Conservation (phyloP, 2,113 vertebrate genomes). For the Montifringilla adamsi region DNA sequence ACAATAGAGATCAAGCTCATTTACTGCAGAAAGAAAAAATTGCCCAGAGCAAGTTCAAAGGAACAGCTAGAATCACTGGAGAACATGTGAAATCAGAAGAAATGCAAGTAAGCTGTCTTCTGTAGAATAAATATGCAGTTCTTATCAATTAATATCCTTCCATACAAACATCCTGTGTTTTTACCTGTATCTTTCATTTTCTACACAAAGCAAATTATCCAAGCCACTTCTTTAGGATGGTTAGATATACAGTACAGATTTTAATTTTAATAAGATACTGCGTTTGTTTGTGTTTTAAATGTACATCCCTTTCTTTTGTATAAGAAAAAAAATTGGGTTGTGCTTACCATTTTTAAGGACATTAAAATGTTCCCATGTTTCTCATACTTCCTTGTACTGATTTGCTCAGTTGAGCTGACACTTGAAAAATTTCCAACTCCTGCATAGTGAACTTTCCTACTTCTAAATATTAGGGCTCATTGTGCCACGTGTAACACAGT, state of each 20-base stretch:
- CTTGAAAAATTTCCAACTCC: background rate
- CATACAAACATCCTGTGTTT: background rate
- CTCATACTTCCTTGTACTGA: background rate
- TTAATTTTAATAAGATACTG: background rate
- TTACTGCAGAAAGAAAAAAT: background rate
- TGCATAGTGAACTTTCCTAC: background rate
- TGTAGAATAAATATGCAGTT: background rate
- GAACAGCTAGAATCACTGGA: background rate
- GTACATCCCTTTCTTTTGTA: background rate
- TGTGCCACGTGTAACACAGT: background rate
- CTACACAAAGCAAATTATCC: background rate
- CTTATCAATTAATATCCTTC: background rate
- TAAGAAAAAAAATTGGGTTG: background rate
- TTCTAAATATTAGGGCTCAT: background rate
- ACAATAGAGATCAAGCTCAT: background rate
- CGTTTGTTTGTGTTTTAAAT: background rate
- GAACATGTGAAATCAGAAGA: background rate
- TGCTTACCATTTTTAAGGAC: background rate
- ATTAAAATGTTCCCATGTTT: background rate
- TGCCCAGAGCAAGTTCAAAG: background rate
- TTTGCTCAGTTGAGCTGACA: background rate
- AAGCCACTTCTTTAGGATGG: background rate
- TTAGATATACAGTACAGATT: background rate
- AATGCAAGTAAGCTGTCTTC: conserved; percentile 38
- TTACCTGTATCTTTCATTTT: background rate